These are phyloP conservation scores for Gymnodraco acuticeps DNA, from an alignment of 2,797 vertebrate genomes.

Conservation along the genomic window DNA sequence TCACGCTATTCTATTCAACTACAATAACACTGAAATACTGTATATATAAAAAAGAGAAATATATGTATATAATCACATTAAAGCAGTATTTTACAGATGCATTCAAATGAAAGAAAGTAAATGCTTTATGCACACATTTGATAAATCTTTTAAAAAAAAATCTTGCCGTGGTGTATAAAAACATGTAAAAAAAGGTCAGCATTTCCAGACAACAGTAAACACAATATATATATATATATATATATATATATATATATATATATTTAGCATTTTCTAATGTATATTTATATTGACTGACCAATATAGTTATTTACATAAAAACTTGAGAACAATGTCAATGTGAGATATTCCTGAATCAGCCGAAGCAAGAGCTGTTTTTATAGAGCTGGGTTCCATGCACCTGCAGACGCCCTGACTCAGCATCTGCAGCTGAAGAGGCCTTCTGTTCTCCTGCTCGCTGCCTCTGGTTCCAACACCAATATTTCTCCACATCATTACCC, in stretches of 20 bases:
- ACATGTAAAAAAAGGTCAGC: conserved; percentile 62
- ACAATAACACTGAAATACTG: conserved; percentile 61
- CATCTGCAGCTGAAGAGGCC: conserved; percentile 41
- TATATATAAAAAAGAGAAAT: conserved; percentile 12
- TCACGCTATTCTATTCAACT: conserved; percentile 41
- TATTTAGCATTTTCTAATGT: conserved; percentile 49
- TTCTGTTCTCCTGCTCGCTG: conserved; percentile 58
- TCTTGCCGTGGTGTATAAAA: conserved; percentile 68
- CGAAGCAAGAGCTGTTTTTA: conserved; percentile 44
- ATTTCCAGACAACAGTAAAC: conserved; percentile 55
- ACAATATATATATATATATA: conserved; percentile 4
- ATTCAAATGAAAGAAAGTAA: conserved; percentile 43
- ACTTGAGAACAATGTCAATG: conserved; percentile 50
- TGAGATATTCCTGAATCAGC: conserved; percentile 73
- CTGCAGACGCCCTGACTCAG: conserved; percentile 55
- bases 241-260: background rate
- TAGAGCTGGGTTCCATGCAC: conserved; percentile 21
- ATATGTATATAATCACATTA: conserved; percentile 37
- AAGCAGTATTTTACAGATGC: conserved; percentile 58
- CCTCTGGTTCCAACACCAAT: conserved; percentile 66
- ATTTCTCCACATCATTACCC: conserved; percentile 19
- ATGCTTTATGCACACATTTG: conserved; percentile 56
- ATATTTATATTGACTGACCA: conserved; percentile 44
- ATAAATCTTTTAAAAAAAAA: conserved; percentile 42
- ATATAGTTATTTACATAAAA: conserved; percentile 59